A percentile compares a stretch with the other conserved stretches of the same genome.
phyloP scores from a whole-genome alignment of 2,797 vertebrate genomes.

The Manis pentadactyla region DNA sequence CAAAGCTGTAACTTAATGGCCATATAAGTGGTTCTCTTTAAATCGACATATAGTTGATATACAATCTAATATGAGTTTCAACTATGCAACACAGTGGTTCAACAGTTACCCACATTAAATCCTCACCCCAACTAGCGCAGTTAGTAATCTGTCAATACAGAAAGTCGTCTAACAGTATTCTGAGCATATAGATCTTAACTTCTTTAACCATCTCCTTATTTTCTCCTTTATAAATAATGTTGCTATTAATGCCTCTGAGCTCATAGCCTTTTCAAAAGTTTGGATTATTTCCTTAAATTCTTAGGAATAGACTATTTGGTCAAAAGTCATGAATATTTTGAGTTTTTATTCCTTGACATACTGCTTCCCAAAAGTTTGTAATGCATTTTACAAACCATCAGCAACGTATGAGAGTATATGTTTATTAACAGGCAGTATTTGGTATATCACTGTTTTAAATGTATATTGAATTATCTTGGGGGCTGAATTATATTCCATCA shows the following conservation, averaged over 20 bases:
- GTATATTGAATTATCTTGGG: background rate
- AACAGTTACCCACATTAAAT: too few species aligned
- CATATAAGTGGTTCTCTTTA: too few species aligned
- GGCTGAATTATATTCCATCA: background rate
- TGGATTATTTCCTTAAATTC: slow-evolving; percentile 1
- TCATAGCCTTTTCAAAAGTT: background rate
- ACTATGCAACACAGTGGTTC: too few species aligned
- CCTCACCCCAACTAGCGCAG: too few species aligned
- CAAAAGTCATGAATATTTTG: slow-evolving; percentile 16
- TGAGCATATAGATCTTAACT: background rate
- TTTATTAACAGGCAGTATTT: background rate
- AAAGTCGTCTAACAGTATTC: background rate
- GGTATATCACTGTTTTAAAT: background rate
- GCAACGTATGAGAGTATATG: background rate
- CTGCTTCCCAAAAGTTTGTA: background rate
- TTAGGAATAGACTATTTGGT: background rate
- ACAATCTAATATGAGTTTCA: too few species aligned
- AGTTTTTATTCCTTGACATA: background rate
- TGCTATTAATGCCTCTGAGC: background rate
- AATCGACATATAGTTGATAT: too few species aligned
- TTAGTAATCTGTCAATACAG: too few species aligned
- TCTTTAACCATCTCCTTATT: background rate
- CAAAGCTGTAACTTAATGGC: background rate
- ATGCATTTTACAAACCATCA: background rate
- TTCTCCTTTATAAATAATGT: slow-evolving; percentile 11